Evolutionary conservation across 2,797 vertebrate species (phyloP), one percentile per base, ranked within the genome.

Genomic region (Pterois miles): DNA sequence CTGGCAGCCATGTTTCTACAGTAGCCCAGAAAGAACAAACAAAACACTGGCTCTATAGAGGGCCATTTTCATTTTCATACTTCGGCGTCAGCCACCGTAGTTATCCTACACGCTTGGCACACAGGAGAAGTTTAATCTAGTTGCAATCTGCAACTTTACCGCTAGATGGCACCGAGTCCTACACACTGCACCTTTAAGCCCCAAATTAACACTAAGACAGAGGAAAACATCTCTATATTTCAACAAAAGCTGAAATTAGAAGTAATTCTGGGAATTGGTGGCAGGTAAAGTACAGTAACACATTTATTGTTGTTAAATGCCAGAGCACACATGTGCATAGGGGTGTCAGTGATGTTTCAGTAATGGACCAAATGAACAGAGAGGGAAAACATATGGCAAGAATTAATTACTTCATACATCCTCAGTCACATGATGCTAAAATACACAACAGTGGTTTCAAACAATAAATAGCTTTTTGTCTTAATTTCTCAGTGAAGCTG

Each of bases 381-480:
- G n/a, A 57, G 56, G 48, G 52, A 29, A 48, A 56, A 71, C 40
- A 53, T 13, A 48, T 43, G n/a, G 8, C 33, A 52, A 74, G 23
- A 56, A 43, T 38, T 20, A 22, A 60, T 54, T 40, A 58, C 68
- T 85, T 86, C 67, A 85, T 64, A 80, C 38, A 46, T 74, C 65
- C 69, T 74, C 29, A 69, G 43, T 85, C 54, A 81, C 53, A 46
- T 46, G 57, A 81, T 69, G 76, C 16, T 57, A 69, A 82, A 85
- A 81, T 46, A 84, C 79, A 75, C 63, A 76, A 82, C 78, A 91
- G 83, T 90, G 88, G 85, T 86, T 91, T 87, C 16, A 67, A 89
- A 85, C 84, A 92, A 91, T 90, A 93, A 93, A 92, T 92, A 92
- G 75, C 79, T 81, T 82, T 48, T 80, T 65, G 36, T 72, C 29